Evolutionary conservation across 2,113 vertebrate species (phyloP).

Genomic region (Morone saxatilis): DNA sequence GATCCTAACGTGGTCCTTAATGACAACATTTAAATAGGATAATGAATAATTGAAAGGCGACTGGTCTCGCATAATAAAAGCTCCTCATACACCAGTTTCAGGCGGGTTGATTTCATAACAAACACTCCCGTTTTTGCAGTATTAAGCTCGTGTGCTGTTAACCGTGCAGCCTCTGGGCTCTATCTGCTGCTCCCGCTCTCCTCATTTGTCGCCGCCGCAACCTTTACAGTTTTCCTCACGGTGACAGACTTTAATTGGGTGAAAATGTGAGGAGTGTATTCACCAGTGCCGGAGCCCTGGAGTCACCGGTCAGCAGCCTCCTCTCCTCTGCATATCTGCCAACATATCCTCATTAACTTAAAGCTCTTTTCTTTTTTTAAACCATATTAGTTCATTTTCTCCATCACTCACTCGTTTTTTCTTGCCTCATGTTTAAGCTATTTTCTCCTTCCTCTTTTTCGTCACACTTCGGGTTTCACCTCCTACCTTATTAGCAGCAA

Average conservation of each 20-base stretch:
- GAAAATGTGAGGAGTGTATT: slow-evolving; percentile 30
- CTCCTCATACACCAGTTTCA: slow-evolving; percentile 1
- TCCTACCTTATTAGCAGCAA: neutral
- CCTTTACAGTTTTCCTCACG: neutral
- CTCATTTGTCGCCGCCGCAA: slow-evolving; percentile 12
- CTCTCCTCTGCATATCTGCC: slow-evolving; percentile 7
- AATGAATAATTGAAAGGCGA: slow-evolving; percentile 30
- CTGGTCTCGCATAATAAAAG: slow-evolving; percentile 13
- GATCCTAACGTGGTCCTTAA: slow-evolving; percentile 28
- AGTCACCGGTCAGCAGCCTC: slow-evolving; percentile 18
- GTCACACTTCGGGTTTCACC: neutral
- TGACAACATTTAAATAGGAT: slow-evolving; percentile 28
- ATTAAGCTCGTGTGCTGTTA: neutral
- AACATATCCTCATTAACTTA: neutral
- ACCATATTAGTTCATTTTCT: neutral
- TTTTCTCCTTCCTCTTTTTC: neutral
- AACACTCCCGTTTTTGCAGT: slow-evolving; percentile 1
- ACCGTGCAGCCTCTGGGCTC: slow-evolving; percentile 14
- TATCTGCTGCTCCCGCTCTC: neutral
- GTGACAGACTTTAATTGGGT: slow-evolving; percentile 49
- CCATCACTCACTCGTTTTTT: neutral
- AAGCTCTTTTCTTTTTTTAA: neutral
- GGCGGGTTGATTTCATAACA: slow-evolving; percentile 23
- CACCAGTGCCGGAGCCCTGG: neutral
- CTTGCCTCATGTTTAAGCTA: neutral